Conservation (phyloP, 2,797 vertebrate species). For the Schizopygopsis pylzovi region DNA sequence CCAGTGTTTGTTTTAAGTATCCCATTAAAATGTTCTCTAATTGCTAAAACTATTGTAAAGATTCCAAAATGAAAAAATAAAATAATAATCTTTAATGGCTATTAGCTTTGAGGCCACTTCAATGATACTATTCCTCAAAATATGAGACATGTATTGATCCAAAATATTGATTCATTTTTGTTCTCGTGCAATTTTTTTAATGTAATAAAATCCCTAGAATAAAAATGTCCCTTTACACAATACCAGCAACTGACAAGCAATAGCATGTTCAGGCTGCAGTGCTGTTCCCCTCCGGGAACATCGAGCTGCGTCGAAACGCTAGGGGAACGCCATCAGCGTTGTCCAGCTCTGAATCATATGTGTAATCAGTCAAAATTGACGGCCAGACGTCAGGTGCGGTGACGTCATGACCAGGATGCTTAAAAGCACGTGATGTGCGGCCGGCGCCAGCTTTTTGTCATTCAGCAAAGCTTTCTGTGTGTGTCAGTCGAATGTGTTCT, state of each 20-base stretch:
- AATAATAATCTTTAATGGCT: background rate
- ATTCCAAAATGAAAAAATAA: background rate
- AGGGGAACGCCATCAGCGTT: too few species aligned
- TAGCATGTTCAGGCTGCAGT: background rate
- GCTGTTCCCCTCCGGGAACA: too few species aligned
- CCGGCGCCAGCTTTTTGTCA: too few species aligned
- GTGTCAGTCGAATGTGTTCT: too few species aligned
- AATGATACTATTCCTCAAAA: background rate
- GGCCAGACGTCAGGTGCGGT: too few species aligned
- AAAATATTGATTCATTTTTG: background rate
- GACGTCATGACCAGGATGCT: too few species aligned
- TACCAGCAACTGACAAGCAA: background rate
- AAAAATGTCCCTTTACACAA: background rate
- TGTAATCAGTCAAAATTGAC: too few species aligned
- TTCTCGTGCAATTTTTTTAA: background rate
- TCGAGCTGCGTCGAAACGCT: too few species aligned
- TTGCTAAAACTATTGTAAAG: background rate
- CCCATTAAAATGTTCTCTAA: background rate
- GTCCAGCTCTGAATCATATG: too few species aligned
- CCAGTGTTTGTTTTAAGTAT: background rate
- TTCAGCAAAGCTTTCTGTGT: too few species aligned
- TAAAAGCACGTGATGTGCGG: too few species aligned
- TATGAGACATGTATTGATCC: background rate
- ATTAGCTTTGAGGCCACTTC: background rate
- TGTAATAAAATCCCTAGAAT: background rate